Evolutionary conservation across 2,888 invertebrate genomes (phyloP).

Genomic region (Agrotis segetum): DNA sequence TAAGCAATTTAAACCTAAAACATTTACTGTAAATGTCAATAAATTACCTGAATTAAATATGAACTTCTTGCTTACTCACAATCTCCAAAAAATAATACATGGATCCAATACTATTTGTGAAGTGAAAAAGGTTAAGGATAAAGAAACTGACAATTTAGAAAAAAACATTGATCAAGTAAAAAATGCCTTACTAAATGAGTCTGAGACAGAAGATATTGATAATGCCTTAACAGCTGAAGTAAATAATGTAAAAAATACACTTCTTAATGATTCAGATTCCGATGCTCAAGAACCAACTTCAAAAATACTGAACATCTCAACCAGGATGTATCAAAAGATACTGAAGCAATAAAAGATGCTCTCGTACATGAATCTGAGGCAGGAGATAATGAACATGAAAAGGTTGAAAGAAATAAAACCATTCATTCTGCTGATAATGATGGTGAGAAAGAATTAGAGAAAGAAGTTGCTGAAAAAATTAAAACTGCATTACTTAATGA

Average conservation of each 20-base stretch:
- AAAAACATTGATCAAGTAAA: slow-evolving; percentile 65
- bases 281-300: slow-evolving; percentile 23
- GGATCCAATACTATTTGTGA: slow-evolving; percentile 72
- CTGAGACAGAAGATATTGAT: slow-evolving; percentile 64
- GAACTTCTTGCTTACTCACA: slow-evolving; percentile 71
- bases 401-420: neutral
- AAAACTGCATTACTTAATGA: slow-evolving; percentile 62
- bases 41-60: slow-evolving; percentile 75
- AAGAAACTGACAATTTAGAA: slow-evolving; percentile 24
- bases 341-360: slow-evolving; percentile 45
- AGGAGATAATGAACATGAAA: slow-evolving; percentile 27
- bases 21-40: slow-evolving; percentile 73
- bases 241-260: slow-evolving; percentile 52
- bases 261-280: slow-evolving; percentile 63
- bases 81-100: slow-evolving; percentile 75
- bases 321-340: slow-evolving; percentile 26
- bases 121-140: slow-evolving; percentile 47
- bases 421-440: slow-evolving; percentile 5
- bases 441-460: slow-evolving; percentile 10
- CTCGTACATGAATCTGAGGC: slow-evolving; percentile 54
- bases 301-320: slow-evolving; percentile 5
- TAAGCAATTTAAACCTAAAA: slow-evolving; percentile 77
- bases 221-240: slow-evolving; percentile 30
- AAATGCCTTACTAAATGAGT: slow-evolving; percentile 69
- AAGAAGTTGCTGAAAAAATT: slow-evolving; percentile 42